A percentile compares a stretch with the other conserved stretches of the same genome.
Conservation (phyloP, 1,140 invertebrate genomes). For the Drosophila ficusphila region DNA sequence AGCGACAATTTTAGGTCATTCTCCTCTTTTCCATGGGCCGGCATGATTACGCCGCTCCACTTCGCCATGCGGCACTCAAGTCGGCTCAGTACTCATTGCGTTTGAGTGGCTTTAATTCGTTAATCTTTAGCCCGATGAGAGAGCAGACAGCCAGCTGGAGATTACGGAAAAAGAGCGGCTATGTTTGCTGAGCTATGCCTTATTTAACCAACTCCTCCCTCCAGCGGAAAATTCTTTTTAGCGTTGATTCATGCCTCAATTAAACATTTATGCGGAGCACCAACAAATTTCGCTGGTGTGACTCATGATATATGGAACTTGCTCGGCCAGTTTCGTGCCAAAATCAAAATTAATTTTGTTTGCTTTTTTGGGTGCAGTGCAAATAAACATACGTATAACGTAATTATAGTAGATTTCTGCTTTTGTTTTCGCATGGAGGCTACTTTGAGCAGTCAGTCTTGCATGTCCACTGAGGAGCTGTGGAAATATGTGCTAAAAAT, state of each 20-base stretch:
- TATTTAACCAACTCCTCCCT: neutral
- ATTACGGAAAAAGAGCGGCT: conserved; percentile 21
- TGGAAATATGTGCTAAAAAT: conserved; percentile 55
- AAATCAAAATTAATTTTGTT: conserved; percentile 39
- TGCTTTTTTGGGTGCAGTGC: conserved; percentile 28
- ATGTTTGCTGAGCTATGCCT: neutral
- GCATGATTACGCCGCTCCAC: conserved; percentile 37
- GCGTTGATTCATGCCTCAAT: conserved; percentile 62
- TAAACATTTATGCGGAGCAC: conserved; percentile 32
- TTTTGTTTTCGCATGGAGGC: conserved; percentile 44
- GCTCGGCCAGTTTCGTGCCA: conserved; percentile 41
- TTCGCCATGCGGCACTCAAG: conserved; percentile 14
- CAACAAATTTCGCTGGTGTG: conserved; percentile 32
- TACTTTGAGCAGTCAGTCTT: conserved; percentile 36
- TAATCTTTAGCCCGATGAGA: conserved; percentile 47
- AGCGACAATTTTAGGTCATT: conserved; percentile 72
- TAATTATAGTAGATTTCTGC: conserved; percentile 56
- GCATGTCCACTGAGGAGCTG: conserved; percentile 55
- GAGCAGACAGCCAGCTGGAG: conserved; percentile 7
- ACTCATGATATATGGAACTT: conserved; percentile 54
- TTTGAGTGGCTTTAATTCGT: conserved; percentile 55
- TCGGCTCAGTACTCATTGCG: conserved; percentile 44
- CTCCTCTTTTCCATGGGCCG: conserved; percentile 51
- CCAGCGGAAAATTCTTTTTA: conserved; percentile 21
- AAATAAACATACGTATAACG: conserved; percentile 30